A percentile compares a stretch with the other conserved stretches of the same genome.
Evolutionary conservation across 2,888 invertebrate species (phyloP).

Genomic region (Torymus texanus): DNA sequence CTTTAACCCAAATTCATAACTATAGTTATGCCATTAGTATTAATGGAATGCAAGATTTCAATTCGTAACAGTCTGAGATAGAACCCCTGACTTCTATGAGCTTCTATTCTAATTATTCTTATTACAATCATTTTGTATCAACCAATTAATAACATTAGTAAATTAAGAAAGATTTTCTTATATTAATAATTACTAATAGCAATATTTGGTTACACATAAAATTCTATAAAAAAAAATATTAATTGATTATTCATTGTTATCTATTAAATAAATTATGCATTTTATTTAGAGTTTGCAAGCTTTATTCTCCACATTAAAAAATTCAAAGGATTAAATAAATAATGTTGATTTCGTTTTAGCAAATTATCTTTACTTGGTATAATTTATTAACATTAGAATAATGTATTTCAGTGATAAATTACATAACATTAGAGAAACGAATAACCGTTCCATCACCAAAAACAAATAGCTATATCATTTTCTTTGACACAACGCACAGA

Average conservation of each 20-base stretch:
- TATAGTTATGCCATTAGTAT: too few species aligned
- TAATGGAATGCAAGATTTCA: constrained; percentile 2
- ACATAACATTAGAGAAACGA: constrained; percentile 50
- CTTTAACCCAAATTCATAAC: constrained; percentile 29
- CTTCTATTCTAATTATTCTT: constrained; percentile 2
- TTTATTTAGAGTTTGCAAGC: too few species aligned
- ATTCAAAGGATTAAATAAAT: not conserved
- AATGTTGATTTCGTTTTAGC: constrained; percentile 16
- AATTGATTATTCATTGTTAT: not conserved
- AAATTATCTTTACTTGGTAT: constrained; percentile 44
- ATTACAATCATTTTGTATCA: constrained; percentile 9
- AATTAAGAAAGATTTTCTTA: too few species aligned
- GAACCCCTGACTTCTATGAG: constrained; percentile 38
- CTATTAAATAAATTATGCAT: too few species aligned
- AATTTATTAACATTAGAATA: constrained; percentile 51
- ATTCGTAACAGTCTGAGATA: constrained; percentile 34
- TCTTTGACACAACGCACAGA: constrained; percentile 25
- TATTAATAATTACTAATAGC: too few species aligned
- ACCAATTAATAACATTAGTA: not conserved
- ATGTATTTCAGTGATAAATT: constrained; percentile 52
- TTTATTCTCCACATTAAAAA: too few species aligned
- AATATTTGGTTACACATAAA: not conserved
- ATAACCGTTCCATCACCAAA: constrained; percentile 21
- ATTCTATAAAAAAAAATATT: not conserved
- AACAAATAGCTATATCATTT: constrained; percentile 43